Percentiles rank a stretch among this genome's conserved stretches.
Conservation (phyloP, 2,888 invertebrate species). For the Phragmatobia fuliginosa region DNA sequence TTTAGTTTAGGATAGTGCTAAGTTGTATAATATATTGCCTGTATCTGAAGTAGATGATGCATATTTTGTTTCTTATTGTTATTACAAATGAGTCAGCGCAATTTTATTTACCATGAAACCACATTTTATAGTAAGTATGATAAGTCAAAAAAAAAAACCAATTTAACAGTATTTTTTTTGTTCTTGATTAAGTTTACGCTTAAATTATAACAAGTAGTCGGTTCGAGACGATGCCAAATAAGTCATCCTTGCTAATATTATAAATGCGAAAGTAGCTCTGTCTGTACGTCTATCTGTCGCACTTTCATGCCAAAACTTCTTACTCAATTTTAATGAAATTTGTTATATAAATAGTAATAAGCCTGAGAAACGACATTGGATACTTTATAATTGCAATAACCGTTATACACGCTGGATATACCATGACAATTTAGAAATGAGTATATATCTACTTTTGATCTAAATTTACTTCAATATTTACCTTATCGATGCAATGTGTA, state of each 20-base stretch:
- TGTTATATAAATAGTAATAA: too few species aligned
- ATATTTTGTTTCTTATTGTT: background rate
- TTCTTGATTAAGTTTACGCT: background rate
- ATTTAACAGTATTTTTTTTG: background rate
- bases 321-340: too few species aligned
- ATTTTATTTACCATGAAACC: background rate
- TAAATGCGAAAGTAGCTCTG: too few species aligned
- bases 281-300: too few species aligned
- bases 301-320: too few species aligned
- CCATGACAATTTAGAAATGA: background rate
- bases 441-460: background rate
- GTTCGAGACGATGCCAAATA: too few species aligned
- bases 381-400: too few species aligned
- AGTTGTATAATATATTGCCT: background rate
- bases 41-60: background rate
- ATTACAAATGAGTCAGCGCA: background rate
- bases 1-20: background rate
- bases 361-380: too few species aligned
- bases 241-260: too few species aligned
- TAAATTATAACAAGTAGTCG: background rate
- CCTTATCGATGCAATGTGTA: background rate
- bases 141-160: too few species aligned
- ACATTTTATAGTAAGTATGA: too few species aligned
- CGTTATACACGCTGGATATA: too few species aligned
- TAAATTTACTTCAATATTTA: background rate